Evolutionary conservation across 2,797 vertebrate species (phyloP).

Genomic region (Myotis findleyi): DNA sequence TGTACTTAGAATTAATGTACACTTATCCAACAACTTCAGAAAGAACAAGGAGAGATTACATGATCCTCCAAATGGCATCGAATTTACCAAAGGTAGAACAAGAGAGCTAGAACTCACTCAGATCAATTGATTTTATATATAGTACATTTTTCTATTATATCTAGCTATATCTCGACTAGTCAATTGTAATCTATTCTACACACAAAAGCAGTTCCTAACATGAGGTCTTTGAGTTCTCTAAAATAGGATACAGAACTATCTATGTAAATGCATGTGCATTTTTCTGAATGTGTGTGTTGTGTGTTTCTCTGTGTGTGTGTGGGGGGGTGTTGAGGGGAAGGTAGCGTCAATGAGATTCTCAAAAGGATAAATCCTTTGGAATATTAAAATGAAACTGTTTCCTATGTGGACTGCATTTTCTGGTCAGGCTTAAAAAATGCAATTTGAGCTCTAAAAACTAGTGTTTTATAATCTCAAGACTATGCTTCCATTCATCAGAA

Average conservation of each 20-base stretch:
- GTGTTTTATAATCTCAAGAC: slow-evolving; percentile 39
- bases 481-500: slow-evolving; percentile 32
- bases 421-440: slow-evolving; percentile 22
- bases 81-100: slow-evolving; percentile 1
- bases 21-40: neutral
- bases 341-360: neutral
- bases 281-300: neutral
- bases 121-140: neutral
- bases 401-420: slow-evolving; percentile 4
- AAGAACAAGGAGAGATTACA: slow-evolving; percentile 25
- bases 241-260: slow-evolving; percentile 6
- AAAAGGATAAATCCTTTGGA: slow-evolving; percentile 23
- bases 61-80: neutral
- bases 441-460: slow-evolving; percentile 43
- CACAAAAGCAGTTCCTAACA: neutral
- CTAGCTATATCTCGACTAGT: neutral
- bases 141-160: neutral
- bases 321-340: neutral
- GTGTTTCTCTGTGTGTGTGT: neutral
- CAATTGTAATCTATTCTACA: neutral
- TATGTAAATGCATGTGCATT: neutral
- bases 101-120: slow-evolving; percentile 9
- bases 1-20: neutral
- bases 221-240: neutral
- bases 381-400: slow-evolving; percentile 24